Base-by-base conservation (phyloP, 2,888 invertebrate genomes). In the Lasioglossum vierecki region DNA sequence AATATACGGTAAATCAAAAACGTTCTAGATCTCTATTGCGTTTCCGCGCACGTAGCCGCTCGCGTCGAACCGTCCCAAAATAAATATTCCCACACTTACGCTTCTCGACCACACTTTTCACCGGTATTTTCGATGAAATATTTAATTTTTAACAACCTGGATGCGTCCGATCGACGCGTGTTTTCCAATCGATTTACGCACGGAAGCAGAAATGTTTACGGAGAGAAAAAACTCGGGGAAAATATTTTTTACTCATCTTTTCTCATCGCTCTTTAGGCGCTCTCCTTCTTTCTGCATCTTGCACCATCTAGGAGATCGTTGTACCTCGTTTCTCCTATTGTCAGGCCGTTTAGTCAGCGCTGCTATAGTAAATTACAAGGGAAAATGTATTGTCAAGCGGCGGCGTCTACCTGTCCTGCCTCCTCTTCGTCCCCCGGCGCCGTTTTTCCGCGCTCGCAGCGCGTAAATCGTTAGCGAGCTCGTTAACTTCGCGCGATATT, bases 401-500 rank as follows among this genome's bases (percentile, higher is more conserved):
- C 68, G 80, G 39, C 72, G 84, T 63, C 80, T 57, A 76, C 53
- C 35, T 35, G 39, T 68, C 22, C 9, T 4, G 46, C 13, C 74
- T 68, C 73, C 60, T 2, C n/a, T 11, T 72, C 66, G 15, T 26
- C 39, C 63, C 60, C 60, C 49, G 57, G 57, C 68, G 30, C 35
- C 35, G 66, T 66, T 85, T 76, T 80, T 84, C 68, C 53, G 4
- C 76, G 75, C 79, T 85, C 80, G 72, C 85, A 49, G 77, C 83
- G 83, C 79, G 79, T 80, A 77, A 85, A 83, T 86, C 82, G 77
- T 85, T 85, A 82, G 76, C 79, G 76, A 77, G 74, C 82, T 86
- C 85, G 86, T 85, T 86, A 85, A 85, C 76, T 77, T 57, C 49
- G 22, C 13, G 39, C 85, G 85, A 85, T 87, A 87, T 85, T 87